Evolutionary conservation across 2,888 invertebrate genomes (phyloP).

Genomic region (Nephrotoma flavescens): DNA sequence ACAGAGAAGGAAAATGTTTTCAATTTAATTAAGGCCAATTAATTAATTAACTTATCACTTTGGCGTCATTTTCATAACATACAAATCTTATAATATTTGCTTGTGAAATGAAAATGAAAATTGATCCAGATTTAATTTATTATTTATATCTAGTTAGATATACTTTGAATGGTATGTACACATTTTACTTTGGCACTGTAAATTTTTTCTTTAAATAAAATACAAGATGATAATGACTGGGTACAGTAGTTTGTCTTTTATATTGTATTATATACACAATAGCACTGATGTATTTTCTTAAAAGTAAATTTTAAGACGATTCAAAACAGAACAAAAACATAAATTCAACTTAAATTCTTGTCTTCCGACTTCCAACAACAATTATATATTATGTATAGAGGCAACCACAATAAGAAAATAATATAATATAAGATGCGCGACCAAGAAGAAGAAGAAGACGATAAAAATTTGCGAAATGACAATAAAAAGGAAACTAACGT

Average conservation of each 20-base stretch:
- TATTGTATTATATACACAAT: not conserved
- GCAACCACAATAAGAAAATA: not conserved
- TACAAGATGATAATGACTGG: not conserved
- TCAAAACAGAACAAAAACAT: not conserved
- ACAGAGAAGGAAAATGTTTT: not conserved
- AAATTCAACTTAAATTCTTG: not conserved
- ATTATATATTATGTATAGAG: not conserved
- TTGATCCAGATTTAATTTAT: not conserved
- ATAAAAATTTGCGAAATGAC: not conserved
- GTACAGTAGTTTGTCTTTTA: not conserved
- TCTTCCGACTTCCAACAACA: not conserved
- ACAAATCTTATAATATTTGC: not conserved
- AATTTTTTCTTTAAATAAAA: not conserved
- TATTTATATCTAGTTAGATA: not conserved
- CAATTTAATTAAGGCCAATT: not conserved
- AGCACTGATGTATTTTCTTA: not conserved
- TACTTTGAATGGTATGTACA: not conserved
- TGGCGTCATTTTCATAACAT: not conserved
- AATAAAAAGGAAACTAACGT: not conserved
- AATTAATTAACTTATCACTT: not conserved
- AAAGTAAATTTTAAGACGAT: not conserved
- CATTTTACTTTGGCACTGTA: not conserved
- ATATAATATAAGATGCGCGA: not conserved
- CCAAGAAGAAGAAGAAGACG: not conserved
- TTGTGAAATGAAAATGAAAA: not conserved